Conservation (phyloP, 2,888 invertebrate genomes). For the Loripinus fragilis region DNA sequence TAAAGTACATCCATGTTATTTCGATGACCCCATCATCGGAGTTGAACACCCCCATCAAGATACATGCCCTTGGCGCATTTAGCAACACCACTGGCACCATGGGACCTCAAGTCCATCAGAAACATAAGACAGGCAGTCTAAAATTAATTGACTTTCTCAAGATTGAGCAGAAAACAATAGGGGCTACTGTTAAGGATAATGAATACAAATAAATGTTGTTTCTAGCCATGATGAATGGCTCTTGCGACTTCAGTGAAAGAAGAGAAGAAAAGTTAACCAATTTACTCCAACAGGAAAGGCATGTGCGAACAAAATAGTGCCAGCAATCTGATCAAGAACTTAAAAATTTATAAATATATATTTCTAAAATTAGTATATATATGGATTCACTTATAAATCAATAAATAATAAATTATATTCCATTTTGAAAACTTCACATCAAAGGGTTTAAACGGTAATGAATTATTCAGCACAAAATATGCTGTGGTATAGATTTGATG, state of each 20-base stretch:
- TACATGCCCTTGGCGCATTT: not conserved
- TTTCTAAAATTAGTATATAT: no score
- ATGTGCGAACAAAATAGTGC: no score
- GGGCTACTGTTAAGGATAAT: not conserved
- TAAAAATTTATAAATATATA: no score
- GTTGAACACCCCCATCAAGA: not conserved
- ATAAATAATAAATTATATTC: no score
- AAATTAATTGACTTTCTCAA: slow-evolving; percentile 27
- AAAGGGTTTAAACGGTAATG: slow-evolving; percentile 8
- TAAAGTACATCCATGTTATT: not conserved
- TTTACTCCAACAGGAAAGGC: no score
- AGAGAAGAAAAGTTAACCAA: no score
- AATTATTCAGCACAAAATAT: slow-evolving; percentile 7
- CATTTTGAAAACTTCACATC: no score
- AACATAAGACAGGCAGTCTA: slow-evolving; percentile 5
- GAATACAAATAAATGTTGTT: slow-evolving; percentile 13
- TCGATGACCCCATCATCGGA: not conserved
- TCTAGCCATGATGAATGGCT: not conserved
- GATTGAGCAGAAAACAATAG: slow-evolving; percentile 61
- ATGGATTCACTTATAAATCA: no score
- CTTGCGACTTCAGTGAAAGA: no score
- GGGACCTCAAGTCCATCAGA: slow-evolving; percentile 12
- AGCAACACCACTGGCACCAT: not conserved
- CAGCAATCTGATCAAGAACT: no score
- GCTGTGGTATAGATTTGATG: slow-evolving; percentile 13